Base-by-base conservation (phyloP, 2,888 invertebrate genomes). In the Pasiphila rectangulata region DNA sequence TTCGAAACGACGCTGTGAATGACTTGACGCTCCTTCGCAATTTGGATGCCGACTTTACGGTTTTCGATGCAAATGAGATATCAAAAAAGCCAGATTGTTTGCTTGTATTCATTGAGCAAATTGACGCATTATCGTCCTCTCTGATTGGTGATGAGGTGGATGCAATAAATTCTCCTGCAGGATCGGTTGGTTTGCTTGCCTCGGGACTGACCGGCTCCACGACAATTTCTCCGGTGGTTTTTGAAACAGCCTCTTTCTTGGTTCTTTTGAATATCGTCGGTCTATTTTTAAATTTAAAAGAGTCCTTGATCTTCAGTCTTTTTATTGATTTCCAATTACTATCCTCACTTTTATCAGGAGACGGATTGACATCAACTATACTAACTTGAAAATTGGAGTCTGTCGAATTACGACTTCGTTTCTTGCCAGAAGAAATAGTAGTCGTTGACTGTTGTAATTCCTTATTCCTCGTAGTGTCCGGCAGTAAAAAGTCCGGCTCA, bases 321-420 rank as follows among this genome's bases (percentile, higher is more conserved):
- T 89, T 89, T 16, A 89, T 89, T 1, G 89, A 87, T 61, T 88
- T 89, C 89, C 89, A 89, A 57, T 86, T 76, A 41, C 83, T 84
- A 19, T 89, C 88, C 60, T 88, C 89, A 21, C 80, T 74, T 67
- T 88, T 88, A 49, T 87, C 87, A 1, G 84, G 83, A 3, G 84
- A 86, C 21, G 75, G 62, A 59, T 82, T 80, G 4, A 75, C 75
- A 54, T 84, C 83, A 16, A 83, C 64, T n/a, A 70, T 59, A 56
- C 81, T 84, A 6, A 87, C 78, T 69, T 82, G 81, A 62, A 88
- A 85, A 65, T 76, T 87, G 0, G 88, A 86, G 49, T 89, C 89
- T 1, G 87, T 88, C 1, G 89, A 89, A 60, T 87, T 88, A 34
- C 89, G 78, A 61, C 83, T 85, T 52, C 89, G 75, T 62, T 89